Base-by-base conservation (phyloP, 2,888 invertebrate species). In the Leucoptera coffeella region DNA sequence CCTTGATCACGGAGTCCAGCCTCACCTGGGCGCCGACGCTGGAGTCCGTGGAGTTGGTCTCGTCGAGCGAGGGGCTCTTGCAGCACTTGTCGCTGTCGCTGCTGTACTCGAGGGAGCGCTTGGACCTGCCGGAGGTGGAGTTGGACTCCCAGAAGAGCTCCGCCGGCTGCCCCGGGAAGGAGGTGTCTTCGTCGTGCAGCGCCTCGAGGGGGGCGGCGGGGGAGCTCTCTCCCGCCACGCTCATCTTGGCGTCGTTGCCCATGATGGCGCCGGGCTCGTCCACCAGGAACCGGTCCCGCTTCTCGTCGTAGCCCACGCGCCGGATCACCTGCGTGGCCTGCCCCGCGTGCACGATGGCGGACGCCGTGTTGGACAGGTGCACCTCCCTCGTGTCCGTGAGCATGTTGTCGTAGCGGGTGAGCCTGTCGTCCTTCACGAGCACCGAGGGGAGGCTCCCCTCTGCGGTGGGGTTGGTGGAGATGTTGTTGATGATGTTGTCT, bases 21-120 rank as follows among this genome's bases (percentile, higher is more conserved):
- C 72, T 40, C 42, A 62, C 41, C 15, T 58, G 62, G 1, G 56
- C 40, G 6, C 61, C 57, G 11, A 53, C 39, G 28, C 59, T 58
- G 1, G 67, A 62, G 26, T 71, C 69, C 0, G 62, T 64, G 0
- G 64, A 65, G 25, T 61, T 59, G 1, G 55, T 51, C 35, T 67
- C 64, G 25, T 71, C 69, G 34, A 40, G 50, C 1, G 52, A 56
- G 0, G 71, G 65, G 30, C 65, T 71, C 29, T 62, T 65, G 38
- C 65, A 64, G 35, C 69, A 67, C 30, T 71, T 71, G 23, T 71
- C 71, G 31, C 62, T 67, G 34, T 72, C 71, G 30, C 61, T 65
- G 35, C 65, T 67, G 30, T 55, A 71, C 27, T 69, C 62, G 14
- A 61, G 31, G 1, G 51, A 54, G 5, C 62, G 36, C 4, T 58